These are phyloP conservation scores for Herminia tarsipennalis DNA, from an alignment of 2,888 invertebrate species.

Conservation along the genomic window DNA sequence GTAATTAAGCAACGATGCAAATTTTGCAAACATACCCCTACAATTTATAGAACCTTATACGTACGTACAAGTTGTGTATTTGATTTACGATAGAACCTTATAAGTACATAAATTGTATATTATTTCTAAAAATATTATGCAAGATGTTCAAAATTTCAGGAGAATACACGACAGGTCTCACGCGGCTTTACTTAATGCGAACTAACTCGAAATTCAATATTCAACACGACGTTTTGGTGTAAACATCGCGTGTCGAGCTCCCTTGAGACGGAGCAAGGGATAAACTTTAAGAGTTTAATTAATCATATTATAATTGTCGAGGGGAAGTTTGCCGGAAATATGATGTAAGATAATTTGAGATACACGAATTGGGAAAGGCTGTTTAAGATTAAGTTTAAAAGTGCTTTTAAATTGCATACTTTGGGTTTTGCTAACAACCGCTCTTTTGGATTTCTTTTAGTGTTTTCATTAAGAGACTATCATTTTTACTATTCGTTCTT, in stretches of 20 bases:
- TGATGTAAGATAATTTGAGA: conserved; percentile 22
- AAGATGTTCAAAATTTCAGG: conserved; percentile 3
- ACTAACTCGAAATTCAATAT: conserved; percentile 78
- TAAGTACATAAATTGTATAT: not conserved
- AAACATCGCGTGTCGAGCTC: conserved; percentile 71
- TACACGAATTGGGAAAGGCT: conserved; percentile 14
- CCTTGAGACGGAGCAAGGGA: conserved; percentile 44
- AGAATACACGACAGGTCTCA: conserved; percentile 22
- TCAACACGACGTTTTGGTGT: conserved; percentile 78
- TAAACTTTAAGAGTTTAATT: conserved; percentile 25
- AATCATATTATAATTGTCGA: conserved; percentile 26
- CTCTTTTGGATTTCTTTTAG: not conserved
- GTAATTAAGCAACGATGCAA: too few relatives aligned
- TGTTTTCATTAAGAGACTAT: too few relatives aligned
- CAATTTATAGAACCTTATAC: too few relatives aligned
- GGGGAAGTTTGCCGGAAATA: conserved; percentile 15
- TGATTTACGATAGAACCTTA: not conserved
- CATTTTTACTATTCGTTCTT: too few relatives aligned
- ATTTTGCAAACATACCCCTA: too few relatives aligned
- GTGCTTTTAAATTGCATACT: conserved; percentile 7
- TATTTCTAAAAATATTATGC: not conserved
- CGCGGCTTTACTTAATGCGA: conserved; percentile 59
- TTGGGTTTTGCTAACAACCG: not conserved
- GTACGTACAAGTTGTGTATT: too few relatives aligned
- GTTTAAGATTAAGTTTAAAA: conserved; percentile 18